A percentile compares a stretch with the other conserved stretches of the same genome.
phyloP scores from a whole-genome alignment of 2,113 vertebrate genomes.

The Trogon surrucura region DNA sequence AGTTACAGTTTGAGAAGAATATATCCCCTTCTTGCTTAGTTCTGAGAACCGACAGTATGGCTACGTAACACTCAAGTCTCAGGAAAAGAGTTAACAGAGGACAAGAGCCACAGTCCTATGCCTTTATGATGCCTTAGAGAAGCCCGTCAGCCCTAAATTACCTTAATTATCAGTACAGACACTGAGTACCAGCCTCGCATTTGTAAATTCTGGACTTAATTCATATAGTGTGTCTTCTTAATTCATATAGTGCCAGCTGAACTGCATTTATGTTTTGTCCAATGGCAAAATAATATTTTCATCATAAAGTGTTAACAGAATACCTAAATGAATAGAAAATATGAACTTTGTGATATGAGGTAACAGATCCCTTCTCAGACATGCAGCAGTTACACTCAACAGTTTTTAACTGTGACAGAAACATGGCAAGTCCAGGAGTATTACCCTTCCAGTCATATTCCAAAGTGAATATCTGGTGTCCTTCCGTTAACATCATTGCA shows the following conservation, averaged over 20 bases:
- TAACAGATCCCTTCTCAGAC: neutral
- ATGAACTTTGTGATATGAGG: neutral
- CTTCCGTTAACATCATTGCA: neutral
- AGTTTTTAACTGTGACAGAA: neutral
- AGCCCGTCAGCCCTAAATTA: neutral
- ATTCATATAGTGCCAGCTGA: neutral
- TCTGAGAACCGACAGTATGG: accelerated
- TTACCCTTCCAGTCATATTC: neutral
- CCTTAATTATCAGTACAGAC: neutral
- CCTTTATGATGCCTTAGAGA: neutral
- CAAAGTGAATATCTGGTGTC: neutral
- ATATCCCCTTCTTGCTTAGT: neutral
- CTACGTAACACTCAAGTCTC: neutral
- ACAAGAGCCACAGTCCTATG: neutral
- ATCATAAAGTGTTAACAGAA: neutral
- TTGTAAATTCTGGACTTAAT: neutral
- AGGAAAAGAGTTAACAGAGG: neutral
- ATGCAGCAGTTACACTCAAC: neutral
- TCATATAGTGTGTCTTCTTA: neutral
- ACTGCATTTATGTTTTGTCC: neutral
- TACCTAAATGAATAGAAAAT: neutral
- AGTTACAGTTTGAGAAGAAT: neutral
- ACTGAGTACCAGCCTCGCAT: neutral
- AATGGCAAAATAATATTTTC: neutral
- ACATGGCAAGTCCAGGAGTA: neutral